Evolutionary conservation across 1,140 invertebrate genomes (phyloP).

Genomic region (Aporrectodea caliginosa): DNA sequence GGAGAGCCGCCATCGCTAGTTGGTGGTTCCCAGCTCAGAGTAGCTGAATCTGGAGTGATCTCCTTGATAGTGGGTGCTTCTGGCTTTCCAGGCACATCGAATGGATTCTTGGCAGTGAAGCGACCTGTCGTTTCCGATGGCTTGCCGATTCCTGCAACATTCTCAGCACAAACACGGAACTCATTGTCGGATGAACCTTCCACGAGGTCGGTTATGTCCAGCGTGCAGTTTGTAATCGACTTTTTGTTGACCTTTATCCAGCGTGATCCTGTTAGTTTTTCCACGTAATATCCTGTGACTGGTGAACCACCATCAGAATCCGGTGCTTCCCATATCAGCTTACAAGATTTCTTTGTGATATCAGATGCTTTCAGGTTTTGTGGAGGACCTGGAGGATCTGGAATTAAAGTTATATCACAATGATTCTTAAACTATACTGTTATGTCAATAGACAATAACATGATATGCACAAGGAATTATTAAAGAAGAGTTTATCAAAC

Average conservation of each 20-base stretch:
- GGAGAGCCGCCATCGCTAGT: constrained; percentile 86
- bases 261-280: constrained; percentile 68
- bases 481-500: no score
- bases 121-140: constrained; percentile 83
- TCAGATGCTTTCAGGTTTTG: constrained; percentile 83
- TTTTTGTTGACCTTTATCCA: constrained; percentile 61
- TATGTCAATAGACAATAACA: no score
- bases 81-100: constrained; percentile 68
- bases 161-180: constrained; percentile 92
- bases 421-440: no score
- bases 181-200: constrained; percentile 84
- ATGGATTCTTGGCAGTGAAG: constrained; percentile 62
- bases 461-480: no score
- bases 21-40: constrained; percentile 86
- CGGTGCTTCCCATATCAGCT: constrained; percentile 83
- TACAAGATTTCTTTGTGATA: constrained; percentile 88
- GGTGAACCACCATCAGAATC: constrained; percentile 68
- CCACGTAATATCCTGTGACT: constrained; percentile 71
- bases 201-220: constrained; percentile 74
- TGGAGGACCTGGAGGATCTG: constrained; percentile 77
- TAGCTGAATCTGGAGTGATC: constrained; percentile 91
- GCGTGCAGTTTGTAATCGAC: constrained; percentile 68
- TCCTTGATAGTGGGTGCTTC: constrained; percentile 80
- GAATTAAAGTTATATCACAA: constrained; percentile 59
- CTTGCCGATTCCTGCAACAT: constrained; percentile 90